phyloP scores from a whole-genome alignment of 2,113 vertebrate genomes.

The Mola mola region DNA sequence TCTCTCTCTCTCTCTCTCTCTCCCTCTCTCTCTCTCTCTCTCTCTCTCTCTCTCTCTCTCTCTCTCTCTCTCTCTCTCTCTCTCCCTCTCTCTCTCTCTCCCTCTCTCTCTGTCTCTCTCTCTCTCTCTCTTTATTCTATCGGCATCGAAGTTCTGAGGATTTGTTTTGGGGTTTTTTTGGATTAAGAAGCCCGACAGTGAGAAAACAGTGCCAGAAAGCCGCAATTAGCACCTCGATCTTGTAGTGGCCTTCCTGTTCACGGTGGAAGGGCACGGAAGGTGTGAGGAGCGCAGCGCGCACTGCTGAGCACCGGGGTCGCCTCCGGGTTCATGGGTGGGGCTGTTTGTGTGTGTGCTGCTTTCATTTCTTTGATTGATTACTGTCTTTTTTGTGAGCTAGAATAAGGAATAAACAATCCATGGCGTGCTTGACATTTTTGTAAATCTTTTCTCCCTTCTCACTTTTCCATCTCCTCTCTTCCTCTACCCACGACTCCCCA shows the following conservation, averaged over 20 bases:
- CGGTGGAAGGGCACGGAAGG: constrained; percentile 71
- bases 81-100: too few relatives aligned
- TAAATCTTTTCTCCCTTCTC: constrained; percentile 17
- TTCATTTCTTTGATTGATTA: constrained; percentile 10
- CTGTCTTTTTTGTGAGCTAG: constrained; percentile 8
- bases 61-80: too few relatives aligned
- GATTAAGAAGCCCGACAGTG: constrained; percentile 35
- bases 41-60: too few relatives aligned
- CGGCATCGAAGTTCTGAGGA: too few relatives aligned
- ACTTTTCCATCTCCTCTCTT: constrained; percentile 10
- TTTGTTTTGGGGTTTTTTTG: too few relatives aligned
- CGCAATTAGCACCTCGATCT: constrained; percentile 75
- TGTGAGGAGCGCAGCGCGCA: constrained; percentile 70
- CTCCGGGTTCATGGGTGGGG: constrained; percentile 74
- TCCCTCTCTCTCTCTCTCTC: too few relatives aligned
- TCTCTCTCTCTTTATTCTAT: too few relatives aligned
- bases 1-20: too few relatives aligned
- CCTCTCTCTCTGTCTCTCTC: too few relatives aligned
- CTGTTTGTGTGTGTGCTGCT: constrained; percentile 30
- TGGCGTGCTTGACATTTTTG: constrained; percentile 38
- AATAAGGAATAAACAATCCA: constrained; percentile 39
- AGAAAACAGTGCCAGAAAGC: constrained; percentile 63
- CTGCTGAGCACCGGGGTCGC: constrained; percentile 62
- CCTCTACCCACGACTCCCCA: constrained; percentile 6
- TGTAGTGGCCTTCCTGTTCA: constrained; percentile 59